These are phyloP conservation scores for Hozukius guyotensis DNA, from an alignment of 2,797 vertebrate genomes.

Conservation along the genomic window DNA sequence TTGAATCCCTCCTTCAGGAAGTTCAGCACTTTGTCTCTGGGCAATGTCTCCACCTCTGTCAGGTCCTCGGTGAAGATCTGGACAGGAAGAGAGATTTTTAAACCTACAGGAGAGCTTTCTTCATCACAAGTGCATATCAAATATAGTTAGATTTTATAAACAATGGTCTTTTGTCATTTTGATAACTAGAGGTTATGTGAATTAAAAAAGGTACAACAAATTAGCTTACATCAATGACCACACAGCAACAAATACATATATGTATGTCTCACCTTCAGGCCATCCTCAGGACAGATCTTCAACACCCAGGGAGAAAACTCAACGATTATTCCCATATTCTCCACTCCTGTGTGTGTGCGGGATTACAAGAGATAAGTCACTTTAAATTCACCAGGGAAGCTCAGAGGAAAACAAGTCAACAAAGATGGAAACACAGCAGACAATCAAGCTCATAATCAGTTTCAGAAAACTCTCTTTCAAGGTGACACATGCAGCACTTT, in stretches of 20 bases:
- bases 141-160: neutral
- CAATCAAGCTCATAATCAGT: neutral
- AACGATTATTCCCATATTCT: constrained; percentile 94
- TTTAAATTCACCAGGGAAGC: neutral
- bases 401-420: neutral
- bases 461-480: neutral
- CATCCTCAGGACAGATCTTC: constrained; percentile 94
- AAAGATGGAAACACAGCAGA: neutral
- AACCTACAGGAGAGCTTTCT: neutral
- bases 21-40: constrained; percentile 89
- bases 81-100: neutral
- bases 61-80: constrained; percentile 99
- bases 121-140: neutral
- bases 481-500: neutral
- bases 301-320: constrained; percentile 97
- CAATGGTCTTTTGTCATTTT: neutral
- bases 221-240: neutral
- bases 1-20: constrained; percentile 95
- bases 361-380: neutral
- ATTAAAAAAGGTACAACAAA: neutral
- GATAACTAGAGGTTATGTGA: neutral
- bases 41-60: constrained; percentile 94
- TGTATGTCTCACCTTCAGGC: constrained; percentile 87
- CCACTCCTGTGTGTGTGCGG: constrained; percentile 82
- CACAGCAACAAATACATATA: neutral